phyloP scores from a whole-genome alignment of 2,797 vertebrate species.

The Hydrocynus forskahlii region DNA sequence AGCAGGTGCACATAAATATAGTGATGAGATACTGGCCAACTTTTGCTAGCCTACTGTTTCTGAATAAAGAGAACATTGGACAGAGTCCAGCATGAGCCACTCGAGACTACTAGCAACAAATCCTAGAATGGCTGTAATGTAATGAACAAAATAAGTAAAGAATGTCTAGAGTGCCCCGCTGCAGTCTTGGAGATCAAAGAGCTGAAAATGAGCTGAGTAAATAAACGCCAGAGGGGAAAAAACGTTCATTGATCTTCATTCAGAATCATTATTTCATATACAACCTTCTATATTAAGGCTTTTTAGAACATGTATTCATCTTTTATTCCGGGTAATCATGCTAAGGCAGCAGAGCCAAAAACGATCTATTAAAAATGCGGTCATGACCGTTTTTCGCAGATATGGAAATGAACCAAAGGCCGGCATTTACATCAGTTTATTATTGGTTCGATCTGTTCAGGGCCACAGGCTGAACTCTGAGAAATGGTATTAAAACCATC shows the following conservation, averaged over 20 bases:
- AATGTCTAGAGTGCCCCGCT: conserved; percentile 23
- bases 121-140: conserved; percentile 41
- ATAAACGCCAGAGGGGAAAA: conserved; percentile 15
- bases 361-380: neutral
- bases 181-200: conserved; percentile 44
- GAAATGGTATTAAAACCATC: conserved; percentile 34
- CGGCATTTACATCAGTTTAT: conserved; percentile 1
- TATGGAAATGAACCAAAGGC: neutral
- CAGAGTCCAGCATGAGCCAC: conserved; percentile 35
- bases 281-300: neutral
- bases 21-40: conserved; percentile 5
- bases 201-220: conserved; percentile 26
- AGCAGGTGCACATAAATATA: conserved; percentile 1
- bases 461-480: conserved; percentile 30
- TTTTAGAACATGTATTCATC: neutral
- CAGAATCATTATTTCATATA: conserved; percentile 32
- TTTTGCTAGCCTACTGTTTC: conserved; percentile 33
- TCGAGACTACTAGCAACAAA: conserved; percentile 31
- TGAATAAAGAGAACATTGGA: conserved; percentile 36
- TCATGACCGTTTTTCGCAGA: neutral
- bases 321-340: neutral
- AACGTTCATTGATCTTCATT: conserved; percentile 27
- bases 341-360: neutral
- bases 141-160: conserved; percentile 40
- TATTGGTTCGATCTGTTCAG: neutral